These are phyloP conservation scores for Micronycteris hirsuta DNA, from an alignment of 2,113 vertebrate species.

Conservation along the genomic window DNA sequence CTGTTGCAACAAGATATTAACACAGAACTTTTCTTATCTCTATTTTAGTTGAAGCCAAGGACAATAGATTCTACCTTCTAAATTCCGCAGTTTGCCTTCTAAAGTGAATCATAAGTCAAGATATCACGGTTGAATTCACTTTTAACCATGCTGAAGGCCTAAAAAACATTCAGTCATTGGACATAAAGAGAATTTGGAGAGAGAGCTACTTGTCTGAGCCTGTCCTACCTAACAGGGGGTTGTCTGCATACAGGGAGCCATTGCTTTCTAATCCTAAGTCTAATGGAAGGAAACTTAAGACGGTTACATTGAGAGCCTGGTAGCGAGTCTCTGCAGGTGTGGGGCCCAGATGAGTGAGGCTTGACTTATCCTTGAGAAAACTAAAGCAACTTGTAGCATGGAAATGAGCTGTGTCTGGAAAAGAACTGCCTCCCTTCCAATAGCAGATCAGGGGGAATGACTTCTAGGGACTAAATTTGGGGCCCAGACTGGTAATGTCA, in stretches of 20 bases:
- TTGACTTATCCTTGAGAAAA: not conserved
- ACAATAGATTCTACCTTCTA: not conserved
- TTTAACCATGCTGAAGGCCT: not conserved
- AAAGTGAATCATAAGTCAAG: not conserved
- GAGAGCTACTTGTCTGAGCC: not conserved
- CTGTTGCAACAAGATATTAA: not conserved
- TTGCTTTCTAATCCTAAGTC: not conserved
- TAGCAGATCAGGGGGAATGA: not conserved
- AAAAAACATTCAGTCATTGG: not conserved
- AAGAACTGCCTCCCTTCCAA: not conserved
- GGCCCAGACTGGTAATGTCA: not conserved
- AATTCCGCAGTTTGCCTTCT: too few species aligned
- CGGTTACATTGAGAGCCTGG: not conserved
- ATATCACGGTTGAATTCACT: not conserved
- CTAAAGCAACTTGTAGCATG: not conserved
- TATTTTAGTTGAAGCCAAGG: not conserved
- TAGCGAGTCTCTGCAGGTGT: not conserved
- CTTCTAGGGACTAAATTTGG: not conserved
- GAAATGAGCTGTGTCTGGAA: not conserved
- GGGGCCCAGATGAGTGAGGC: not conserved
- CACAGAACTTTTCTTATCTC: not conserved
- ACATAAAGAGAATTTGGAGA: not conserved
- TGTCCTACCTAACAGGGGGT: not conserved
- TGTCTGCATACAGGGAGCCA: not conserved
- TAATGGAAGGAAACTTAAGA: not conserved